Evolutionary conservation across 2,113 vertebrate species (phyloP).

Genomic region (Azemiops feae): DNA sequence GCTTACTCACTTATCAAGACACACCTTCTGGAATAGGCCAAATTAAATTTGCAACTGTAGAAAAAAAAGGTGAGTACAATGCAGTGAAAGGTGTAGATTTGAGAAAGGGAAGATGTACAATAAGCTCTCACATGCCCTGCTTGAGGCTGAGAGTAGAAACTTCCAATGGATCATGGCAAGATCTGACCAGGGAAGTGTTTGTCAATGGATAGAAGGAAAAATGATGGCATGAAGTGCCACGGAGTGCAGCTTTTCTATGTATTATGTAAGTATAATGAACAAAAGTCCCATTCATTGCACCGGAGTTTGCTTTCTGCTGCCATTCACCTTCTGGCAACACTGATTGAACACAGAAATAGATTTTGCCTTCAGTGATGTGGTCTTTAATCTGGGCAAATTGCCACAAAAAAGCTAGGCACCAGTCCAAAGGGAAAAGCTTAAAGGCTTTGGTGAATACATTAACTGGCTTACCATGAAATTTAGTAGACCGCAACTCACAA

Average conservation of each 20-base stretch:
- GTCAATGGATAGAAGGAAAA: neutral
- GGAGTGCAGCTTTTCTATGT: neutral
- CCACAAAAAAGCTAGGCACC: neutral
- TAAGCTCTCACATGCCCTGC: slow-evolving; percentile 22
- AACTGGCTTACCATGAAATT: neutral
- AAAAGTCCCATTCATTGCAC: neutral
- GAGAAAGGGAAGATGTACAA: neutral
- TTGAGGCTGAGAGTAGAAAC: neutral
- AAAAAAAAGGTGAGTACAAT: neutral
- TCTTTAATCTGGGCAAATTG: neutral
- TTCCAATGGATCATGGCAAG: slow-evolving; percentile 13
- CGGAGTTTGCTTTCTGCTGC: neutral
- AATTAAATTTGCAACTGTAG: slow-evolving; percentile 8
- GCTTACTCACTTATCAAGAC: slow-evolving; percentile 30
- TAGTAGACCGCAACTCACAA: neutral
- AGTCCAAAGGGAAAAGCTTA: neutral
- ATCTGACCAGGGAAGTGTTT: neutral
- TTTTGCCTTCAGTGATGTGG: neutral
- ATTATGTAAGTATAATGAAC: too few species aligned
- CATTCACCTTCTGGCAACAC: neutral
- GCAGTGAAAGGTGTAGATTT: slow-evolving; percentile 30
- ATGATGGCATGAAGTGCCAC: neutral
- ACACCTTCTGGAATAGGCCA: slow-evolving; percentile 63
- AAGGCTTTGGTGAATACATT: neutral
- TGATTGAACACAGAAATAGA: neutral